Evolutionary conservation across 2,113 vertebrate genomes (phyloP).

Genomic region (Sinocyclocheilus grahami): DNA sequence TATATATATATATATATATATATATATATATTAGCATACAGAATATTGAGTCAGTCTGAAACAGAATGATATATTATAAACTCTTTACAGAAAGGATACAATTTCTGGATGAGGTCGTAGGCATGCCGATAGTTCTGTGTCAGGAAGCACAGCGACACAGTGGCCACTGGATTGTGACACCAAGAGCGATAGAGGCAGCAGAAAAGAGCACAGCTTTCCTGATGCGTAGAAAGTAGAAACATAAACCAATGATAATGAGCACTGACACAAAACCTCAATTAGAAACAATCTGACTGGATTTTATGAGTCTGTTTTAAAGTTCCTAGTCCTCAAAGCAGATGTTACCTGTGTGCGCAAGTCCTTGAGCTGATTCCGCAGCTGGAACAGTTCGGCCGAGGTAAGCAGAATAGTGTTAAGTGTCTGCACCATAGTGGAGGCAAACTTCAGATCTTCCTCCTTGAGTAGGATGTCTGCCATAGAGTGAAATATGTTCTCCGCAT

Average conservation of each 20-base stretch:
- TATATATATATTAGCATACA: too few relatives aligned
- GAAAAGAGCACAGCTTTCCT: conserved; percentile 94
- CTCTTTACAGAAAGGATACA: conserved; percentile 81
- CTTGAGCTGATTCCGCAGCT: conserved; percentile 96
- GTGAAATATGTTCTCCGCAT: conserved; percentile 98
- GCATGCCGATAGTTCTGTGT: conserved; percentile 97
- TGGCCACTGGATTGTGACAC: conserved; percentile 98
- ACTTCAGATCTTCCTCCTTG: conserved; percentile 94
- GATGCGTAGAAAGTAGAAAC: neutral
- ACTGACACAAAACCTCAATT: neutral
- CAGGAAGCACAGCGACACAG: conserved; percentile 96
- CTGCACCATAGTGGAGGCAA: conserved; percentile 97
- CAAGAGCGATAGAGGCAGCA: conserved; percentile 98
- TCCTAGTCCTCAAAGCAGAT: neutral
- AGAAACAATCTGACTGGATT: neutral
- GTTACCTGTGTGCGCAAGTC: conserved; percentile 86
- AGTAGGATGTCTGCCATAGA: conserved; percentile 98
- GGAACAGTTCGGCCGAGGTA: conserved; percentile 95
- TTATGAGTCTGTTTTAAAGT: neutral
- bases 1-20: too few relatives aligned
- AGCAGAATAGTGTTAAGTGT: conserved; percentile 97
- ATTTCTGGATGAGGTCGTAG: conserved; percentile 98
- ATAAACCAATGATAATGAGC: neutral
- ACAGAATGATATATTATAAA: too few relatives aligned
- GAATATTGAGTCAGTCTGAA: too few relatives aligned